Base-by-base conservation (phyloP, 2,797 vertebrate genomes). In the Galago senegalensis region DNA sequence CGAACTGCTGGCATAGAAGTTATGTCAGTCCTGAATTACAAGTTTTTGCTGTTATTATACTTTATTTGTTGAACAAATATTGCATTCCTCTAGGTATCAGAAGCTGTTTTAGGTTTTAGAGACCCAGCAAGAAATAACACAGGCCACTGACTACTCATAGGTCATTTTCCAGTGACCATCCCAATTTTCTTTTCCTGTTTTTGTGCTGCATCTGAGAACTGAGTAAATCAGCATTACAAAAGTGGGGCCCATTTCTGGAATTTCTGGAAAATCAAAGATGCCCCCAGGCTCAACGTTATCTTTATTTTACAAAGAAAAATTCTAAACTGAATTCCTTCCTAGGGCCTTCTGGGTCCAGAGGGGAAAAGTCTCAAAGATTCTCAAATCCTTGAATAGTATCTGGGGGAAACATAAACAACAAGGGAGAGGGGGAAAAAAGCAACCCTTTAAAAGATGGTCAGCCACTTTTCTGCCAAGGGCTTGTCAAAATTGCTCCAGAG, bases 401-500 rank as follows among this genome's bases (percentile, higher is more conserved):
- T 53, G 20, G 58, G 37, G 31, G 75, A 75, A 72, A 31, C 2
- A 16, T n/a, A 46, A 53, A 69, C 58, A 76, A 77, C 25, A 46
- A 37, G 25, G 3, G 27, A 20, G 5, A 3, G 49, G 16, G 14
- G 5, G 16, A 53, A 49, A 34, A 67, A 69, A 69, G 14, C 29
- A 23, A 29, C 23, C 16, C 70, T 94, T 88, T 75, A 61, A 92
- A 86, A 94, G 46, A 31, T 40, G 58, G 67, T 34, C 75, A 88
- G 84, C 69, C 53, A 46, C 23, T 77, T 87, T 77, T 60, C 93
- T 94, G 83, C 87, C 91, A 67, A 63, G 7, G 20, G 18, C 92
- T 93, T 94, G 88, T 92, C 70, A 79, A 86, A 93, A 96, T 82
- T 89, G 75, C 93, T 96, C 65, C 25, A 84, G 72, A 95, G 76